A percentile compares a stretch with the other conserved stretches of the same genome.
These are phyloP conservation scores for Margaritifera margaritifera DNA, from an alignment of 2,888 invertebrate genomes.

Conservation along the genomic window DNA sequence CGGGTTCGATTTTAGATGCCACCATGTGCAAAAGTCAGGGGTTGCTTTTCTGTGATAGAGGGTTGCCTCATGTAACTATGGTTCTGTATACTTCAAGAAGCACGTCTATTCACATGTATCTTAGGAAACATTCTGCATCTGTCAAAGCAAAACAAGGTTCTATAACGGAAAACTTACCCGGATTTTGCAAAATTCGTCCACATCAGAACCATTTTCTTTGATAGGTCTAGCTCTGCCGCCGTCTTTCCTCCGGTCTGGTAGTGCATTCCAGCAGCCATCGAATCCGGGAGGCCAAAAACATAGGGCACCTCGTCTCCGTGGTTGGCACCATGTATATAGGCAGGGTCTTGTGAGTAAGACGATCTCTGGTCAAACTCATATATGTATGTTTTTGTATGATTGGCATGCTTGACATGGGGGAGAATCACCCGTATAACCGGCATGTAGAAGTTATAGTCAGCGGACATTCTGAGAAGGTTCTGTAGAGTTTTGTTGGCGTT, in stretches of 20 bases:
- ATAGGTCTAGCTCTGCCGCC: constrained; percentile 86
- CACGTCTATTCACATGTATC: too few species aligned
- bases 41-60: too few species aligned
- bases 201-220: constrained; percentile 90
- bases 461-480: constrained; percentile 29
- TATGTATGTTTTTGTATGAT: constrained; percentile 20
- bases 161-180: constrained; percentile 80
- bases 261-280: constrained; percentile 79
- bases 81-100: too few species aligned
- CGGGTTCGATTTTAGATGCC: too few species aligned
- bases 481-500: constrained; percentile 19
- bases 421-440: constrained; percentile 26
- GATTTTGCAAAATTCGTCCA: constrained; percentile 96
- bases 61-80: too few species aligned
- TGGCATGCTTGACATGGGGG: constrained; percentile 17
- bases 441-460: constrained; percentile 41
- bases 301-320: constrained; percentile 96
- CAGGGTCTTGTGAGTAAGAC: constrained; percentile 87
- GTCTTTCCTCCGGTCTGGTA: constrained; percentile 86
- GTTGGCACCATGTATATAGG: constrained; percentile 94
- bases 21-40: too few species aligned
- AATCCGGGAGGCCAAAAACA: constrained; percentile 81
- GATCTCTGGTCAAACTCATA: constrained; percentile 77
- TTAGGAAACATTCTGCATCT: too few species aligned
- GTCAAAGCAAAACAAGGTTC: too few species aligned